Evolutionary conservation across 2,888 invertebrate genomes (phyloP).

Genomic region (Scaptodrosophila latifasciaeformis): DNA sequence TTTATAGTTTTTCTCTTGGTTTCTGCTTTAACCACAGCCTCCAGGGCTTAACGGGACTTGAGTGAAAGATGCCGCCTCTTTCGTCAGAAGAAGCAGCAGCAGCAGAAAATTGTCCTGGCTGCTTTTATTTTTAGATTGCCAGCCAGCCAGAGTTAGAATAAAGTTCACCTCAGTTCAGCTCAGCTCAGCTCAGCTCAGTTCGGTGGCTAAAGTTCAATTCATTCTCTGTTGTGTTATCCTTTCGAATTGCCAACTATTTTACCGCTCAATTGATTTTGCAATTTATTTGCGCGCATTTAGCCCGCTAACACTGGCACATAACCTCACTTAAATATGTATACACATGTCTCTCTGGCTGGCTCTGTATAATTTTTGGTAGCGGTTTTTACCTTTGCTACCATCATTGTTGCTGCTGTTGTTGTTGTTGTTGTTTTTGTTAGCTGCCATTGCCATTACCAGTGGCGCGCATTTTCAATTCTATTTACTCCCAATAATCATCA

Average conservation of each 20-base stretch:
- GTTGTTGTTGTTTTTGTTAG: neutral
- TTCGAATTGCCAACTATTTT: constrained; percentile 57
- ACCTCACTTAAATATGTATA: constrained; percentile 19
- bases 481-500: constrained; percentile 72
- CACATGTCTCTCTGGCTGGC: constrained; percentile 3
- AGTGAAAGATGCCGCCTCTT: too few relatives aligned
- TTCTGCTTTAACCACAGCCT: too few relatives aligned
- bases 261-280: constrained; percentile 72
- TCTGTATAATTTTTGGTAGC: neutral
- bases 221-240: too few relatives aligned
- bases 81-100: too few relatives aligned
- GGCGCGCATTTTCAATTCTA: constrained; percentile 66
- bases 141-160: too few relatives aligned
- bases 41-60: too few relatives aligned
- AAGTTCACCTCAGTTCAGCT: too few relatives aligned
- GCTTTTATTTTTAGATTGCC: too few relatives aligned
- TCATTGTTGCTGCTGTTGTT: constrained; percentile 4
- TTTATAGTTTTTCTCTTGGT: too few relatives aligned
- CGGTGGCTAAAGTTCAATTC: too few relatives aligned
- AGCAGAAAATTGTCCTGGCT: too few relatives aligned
- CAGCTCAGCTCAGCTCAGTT: too few relatives aligned
- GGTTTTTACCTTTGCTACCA: constrained; percentile 24
- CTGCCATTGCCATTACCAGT: constrained; percentile 12
- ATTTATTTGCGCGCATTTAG: constrained; percentile 69
- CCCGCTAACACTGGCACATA: constrained; percentile 15